Percentiles rank a stretch among this genome's conserved stretches.
Conservation (phyloP, 2,113 vertebrate genomes). For the Xenus cinereus region DNA sequence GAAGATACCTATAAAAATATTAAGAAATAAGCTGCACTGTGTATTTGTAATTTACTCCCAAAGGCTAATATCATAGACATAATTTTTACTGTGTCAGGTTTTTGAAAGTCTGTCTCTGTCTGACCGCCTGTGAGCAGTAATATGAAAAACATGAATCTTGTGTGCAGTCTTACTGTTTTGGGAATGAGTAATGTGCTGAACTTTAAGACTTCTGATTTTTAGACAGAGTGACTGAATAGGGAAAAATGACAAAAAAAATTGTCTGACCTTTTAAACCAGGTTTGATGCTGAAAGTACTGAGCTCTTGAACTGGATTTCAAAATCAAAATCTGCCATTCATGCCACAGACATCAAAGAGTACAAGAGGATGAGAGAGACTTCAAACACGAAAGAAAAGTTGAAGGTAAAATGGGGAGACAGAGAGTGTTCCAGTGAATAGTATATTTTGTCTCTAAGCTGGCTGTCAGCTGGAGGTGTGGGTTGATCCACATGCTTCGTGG, state of each 20-base stretch:
- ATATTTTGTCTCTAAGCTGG: slow-evolving; percentile 27
- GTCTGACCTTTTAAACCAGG: slow-evolving; percentile 72
- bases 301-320: slow-evolving; percentile 82
- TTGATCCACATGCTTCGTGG: background rate
- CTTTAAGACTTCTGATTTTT: background rate
- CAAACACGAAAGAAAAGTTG: slow-evolving; percentile 78
- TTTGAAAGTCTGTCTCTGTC: background rate
- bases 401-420: slow-evolving; percentile 78
- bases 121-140: background rate
- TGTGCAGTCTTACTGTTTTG: background rate
- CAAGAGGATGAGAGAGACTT: slow-evolving; percentile 77
- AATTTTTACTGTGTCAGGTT: background rate
- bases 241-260: background rate
- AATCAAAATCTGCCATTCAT: slow-evolving; percentile 80
- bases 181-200: background rate
- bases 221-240: background rate
- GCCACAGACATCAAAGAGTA: slow-evolving; percentile 77
- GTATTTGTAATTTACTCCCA: background rate
- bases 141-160: background rate
- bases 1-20: background rate
- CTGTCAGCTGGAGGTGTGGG: slow-evolving; percentile 26
- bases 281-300: slow-evolving; percentile 82
- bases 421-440: slow-evolving; percentile 5
- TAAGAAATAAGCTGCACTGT: background rate
- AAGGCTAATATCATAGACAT: background rate